Conservation (phyloP, 2,888 invertebrate genomes). For the Furcula furcula region DNA sequence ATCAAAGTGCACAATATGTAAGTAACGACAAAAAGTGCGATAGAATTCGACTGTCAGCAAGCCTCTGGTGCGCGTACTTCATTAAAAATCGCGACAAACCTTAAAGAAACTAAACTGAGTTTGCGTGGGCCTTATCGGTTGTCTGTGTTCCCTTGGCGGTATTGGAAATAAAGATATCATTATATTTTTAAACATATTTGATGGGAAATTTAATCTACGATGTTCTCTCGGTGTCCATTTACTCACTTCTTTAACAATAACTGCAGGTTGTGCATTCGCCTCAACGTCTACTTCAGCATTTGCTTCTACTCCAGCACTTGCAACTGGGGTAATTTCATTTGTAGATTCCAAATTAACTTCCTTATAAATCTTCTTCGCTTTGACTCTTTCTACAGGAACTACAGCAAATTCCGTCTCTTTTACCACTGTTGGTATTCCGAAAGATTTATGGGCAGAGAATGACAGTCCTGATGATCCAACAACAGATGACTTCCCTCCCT, state of each 20-base stretch:
- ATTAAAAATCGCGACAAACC: slow-evolving; percentile 40
- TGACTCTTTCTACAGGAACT: slow-evolving; percentile 28
- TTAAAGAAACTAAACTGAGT: slow-evolving; percentile 26
- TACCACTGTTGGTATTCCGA: slow-evolving; percentile 35
- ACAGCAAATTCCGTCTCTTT: slow-evolving; percentile 37
- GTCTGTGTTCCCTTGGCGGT: slow-evolving; percentile 31
- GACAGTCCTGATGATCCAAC: slow-evolving; percentile 50
- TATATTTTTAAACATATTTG: slow-evolving; percentile 36
- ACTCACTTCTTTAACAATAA: slow-evolving; percentile 69
- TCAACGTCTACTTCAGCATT: slow-evolving; percentile 26
- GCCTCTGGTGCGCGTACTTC: slow-evolving; percentile 41
- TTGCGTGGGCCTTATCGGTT: slow-evolving; percentile 29
- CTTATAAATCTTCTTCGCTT: slow-evolving; percentile 42
- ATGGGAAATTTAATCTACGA: slow-evolving; percentile 16
- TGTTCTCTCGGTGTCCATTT: slow-evolving; percentile 23
- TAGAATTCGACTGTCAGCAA: slow-evolving; percentile 37
- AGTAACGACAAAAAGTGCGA: slow-evolving; percentile 13
- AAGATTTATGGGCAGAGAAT: slow-evolving; percentile 48
- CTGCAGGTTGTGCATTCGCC: slow-evolving; percentile 39
- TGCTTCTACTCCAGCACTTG: slow-evolving; percentile 21
- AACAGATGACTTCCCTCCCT: slow-evolving; percentile 53
- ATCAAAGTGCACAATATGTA: no score
- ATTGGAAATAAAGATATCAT: slow-evolving; percentile 43
- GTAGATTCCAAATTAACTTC: slow-evolving; percentile 46
- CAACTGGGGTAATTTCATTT: slow-evolving; percentile 51